Percentiles rank a stretch among this genome's conserved stretches.
Conservation (phyloP, 2,888 invertebrate genomes). For the Andrena hattorfiana region DNA sequence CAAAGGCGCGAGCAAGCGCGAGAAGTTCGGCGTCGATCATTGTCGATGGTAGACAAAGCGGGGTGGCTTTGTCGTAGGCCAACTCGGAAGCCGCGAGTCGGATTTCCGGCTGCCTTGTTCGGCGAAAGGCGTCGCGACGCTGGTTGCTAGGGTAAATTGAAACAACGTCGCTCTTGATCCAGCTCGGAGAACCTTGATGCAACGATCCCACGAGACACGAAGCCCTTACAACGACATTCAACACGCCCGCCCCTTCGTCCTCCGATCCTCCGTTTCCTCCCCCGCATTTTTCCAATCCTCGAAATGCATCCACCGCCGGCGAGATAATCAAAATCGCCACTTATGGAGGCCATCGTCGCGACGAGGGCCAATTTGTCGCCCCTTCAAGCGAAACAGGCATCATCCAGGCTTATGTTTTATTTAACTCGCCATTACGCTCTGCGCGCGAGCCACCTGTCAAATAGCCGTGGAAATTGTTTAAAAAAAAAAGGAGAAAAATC, state of each 20-base stretch:
- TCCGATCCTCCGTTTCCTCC: not conserved
- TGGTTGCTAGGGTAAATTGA: conserved; percentile 65
- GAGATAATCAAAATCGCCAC: conserved; percentile 24
- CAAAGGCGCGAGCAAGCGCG: conserved; percentile 9
- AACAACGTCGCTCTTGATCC: conserved; percentile 67
- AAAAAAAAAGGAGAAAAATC: not conserved
- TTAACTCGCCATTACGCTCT: conserved; percentile 34
- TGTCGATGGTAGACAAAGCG: conserved; percentile 35
- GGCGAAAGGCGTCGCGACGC: conserved; percentile 55
- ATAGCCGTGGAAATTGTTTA: conserved; percentile 30
- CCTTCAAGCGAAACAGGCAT: not conserved
- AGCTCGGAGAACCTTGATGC: conserved; percentile 34
- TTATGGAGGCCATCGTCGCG: conserved; percentile 3
- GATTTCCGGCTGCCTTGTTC: conserved; percentile 52
- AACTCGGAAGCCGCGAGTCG: conserved; percentile 60
- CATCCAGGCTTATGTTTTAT: conserved; percentile 45
- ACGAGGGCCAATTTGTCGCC: conserved; percentile 2
- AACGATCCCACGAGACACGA: conserved; percentile 60
- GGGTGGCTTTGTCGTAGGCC: conserved; percentile 49
- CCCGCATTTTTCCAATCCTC: not conserved
- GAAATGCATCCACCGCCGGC: not conserved
- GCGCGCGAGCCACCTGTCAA: conserved; percentile 2
- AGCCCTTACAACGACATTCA: conserved; percentile 49
- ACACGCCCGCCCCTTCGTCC: not conserved
- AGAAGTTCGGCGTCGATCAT: conserved; percentile 62